These are phyloP conservation scores for Griposia aprilina DNA, from an alignment of 2,888 invertebrate species.

Conservation along the genomic window DNA sequence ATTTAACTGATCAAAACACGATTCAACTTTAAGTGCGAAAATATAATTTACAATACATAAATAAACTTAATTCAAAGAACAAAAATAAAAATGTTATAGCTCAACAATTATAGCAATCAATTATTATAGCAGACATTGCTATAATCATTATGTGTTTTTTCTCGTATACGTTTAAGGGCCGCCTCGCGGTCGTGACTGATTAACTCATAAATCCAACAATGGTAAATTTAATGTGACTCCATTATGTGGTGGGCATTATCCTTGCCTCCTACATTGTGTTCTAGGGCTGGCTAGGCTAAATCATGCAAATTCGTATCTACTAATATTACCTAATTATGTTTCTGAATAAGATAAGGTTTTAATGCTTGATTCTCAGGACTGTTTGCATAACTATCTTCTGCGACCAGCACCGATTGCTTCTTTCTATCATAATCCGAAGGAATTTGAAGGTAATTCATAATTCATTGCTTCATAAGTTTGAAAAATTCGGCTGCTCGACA, in stretches of 20 bases:
- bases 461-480: too few species aligned
- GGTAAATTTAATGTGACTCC: conserved; percentile 78
- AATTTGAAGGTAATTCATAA: neutral
- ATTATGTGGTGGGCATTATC: conserved; percentile 81
- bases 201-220: conserved; percentile 82
- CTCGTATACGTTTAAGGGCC: conserved; percentile 69
- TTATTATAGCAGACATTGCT: conserved; percentile 44
- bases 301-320: neutral
- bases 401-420: neutral
- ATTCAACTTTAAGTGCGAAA: conserved; percentile 12
- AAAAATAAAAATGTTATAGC: conserved; percentile 32
- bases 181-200: conserved; percentile 75
- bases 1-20: neutral
- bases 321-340: neutral
- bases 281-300: conserved; percentile 75
- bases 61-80: conserved; percentile 26
- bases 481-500: neutral
- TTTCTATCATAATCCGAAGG: neutral
- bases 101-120: conserved; percentile 52
- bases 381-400: neutral
- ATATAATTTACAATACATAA: conserved; percentile 38
- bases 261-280: conserved; percentile 82
- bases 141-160: conserved; percentile 64
- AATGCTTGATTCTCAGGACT: neutral
- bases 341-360: neutral